Base-by-base conservation (phyloP, 2,797 vertebrate species). In the Ptychobarbus kaznakovi region DNA sequence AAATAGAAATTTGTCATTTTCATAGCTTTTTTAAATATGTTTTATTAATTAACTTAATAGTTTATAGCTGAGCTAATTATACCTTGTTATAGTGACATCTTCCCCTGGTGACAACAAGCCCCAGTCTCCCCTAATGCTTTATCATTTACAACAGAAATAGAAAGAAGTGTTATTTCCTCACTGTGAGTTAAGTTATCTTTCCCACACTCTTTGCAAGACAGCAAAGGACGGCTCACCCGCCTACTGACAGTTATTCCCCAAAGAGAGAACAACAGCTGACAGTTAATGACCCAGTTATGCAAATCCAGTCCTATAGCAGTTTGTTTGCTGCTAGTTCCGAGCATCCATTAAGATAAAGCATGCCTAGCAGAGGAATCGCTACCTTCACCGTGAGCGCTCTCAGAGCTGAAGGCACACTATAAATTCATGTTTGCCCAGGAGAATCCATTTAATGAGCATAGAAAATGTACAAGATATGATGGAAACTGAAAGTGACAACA, bases 281-380 rank as follows among this genome's bases (percentile, higher is more conserved):
- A 94, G 92, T 94, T 95, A 94, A 95, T 95, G 93, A 93, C 93
- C 92, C 92, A 92, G 93, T 95, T 95, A 94, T 94, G 93, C 91
- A 92, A 94, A 94, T 94, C 83, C 89, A 91, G 79, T 89, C 86
- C 88, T 90, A 89, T 89, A 46, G 86, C 87, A 16, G 86, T 89
- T 90, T 85, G 85, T 92, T 86, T 92, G 83, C 88, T 81, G 86
- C 90, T 81, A 72, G 89, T 82, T 84, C 89, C 80, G 87, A 91
- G 92, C 91, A 92, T 92, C 92, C 91, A 91, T 91, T 91, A 87
- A 89, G 84, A 61, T 91, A 81, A 92, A 90, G 87, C 91, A 93
- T 89, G 88, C 38, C 63, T 77, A 74, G 61, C 65, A 90, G 84
- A 81, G 83, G 88, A 92, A 78, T 11, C 1, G 12, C 9, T 77